Conservation (phyloP, 2,888 invertebrate genomes). For the Raillietiella orientalis region DNA sequence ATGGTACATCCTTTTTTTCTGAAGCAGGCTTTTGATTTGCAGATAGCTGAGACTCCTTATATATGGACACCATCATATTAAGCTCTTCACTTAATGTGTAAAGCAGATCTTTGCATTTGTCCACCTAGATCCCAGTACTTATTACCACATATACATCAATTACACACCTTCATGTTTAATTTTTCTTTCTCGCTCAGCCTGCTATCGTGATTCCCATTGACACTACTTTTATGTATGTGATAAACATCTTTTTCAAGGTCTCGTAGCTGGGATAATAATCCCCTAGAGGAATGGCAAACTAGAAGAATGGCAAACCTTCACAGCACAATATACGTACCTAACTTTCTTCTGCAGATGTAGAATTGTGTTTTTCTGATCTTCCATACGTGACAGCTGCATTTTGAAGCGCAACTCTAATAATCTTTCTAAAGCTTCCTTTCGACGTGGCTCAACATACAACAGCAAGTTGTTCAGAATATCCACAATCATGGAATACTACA, state of each 20-base stretch:
- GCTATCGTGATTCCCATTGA: not conserved
- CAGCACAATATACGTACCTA: conserved; percentile 11
- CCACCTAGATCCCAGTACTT: conserved; percentile 20
- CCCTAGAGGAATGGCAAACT: not conserved
- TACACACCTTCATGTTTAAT: conserved; percentile 1
- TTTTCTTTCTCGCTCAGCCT: not conserved
- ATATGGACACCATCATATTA: conserved; percentile 76
- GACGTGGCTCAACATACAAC: conserved; percentile 77
- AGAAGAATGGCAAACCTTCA: not conserved
- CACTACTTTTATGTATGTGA: conserved; percentile 33
- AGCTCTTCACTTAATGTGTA: conserved; percentile 66
- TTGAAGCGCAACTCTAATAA: conserved; percentile 79
- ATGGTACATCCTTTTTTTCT: conserved; percentile 23
- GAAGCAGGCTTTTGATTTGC: conserved; percentile 12
- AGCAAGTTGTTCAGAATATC: conserved; percentile 92
- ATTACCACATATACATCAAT: not conserved
- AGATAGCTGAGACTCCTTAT: conserved; percentile 39
- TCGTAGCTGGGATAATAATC: conserved; percentile 24
- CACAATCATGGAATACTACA: conserved; percentile 74
- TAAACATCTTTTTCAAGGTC: conserved; percentile 67
- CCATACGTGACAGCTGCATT: conserved; percentile 57
- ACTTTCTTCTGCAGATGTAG: conserved; percentile 54
- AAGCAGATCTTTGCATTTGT: conserved; percentile 61
- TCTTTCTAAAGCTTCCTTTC: conserved; percentile 60
- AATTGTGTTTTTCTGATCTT: conserved; percentile 70